Conservation (phyloP, 1,140 invertebrate genomes). For the Apis dorsata region DNA sequence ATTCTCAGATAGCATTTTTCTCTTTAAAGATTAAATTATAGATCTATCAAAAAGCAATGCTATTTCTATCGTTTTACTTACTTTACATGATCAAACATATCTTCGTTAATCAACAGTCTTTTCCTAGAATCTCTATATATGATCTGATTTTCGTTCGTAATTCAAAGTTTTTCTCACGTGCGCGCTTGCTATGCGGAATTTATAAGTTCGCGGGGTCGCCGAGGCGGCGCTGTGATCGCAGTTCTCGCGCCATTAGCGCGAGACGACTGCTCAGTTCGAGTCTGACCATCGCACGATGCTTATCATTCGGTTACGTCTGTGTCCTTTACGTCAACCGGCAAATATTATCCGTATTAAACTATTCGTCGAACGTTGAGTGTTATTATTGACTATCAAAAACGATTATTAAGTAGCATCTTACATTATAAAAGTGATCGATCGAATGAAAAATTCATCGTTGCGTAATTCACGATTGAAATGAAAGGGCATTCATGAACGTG, state of each 20-base stretch:
- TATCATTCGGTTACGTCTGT: not conserved
- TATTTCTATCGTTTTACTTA: not conserved
- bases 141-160: constrained; percentile 36
- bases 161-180: constrained; percentile 46
- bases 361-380: constrained; percentile 10
- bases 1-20: not conserved
- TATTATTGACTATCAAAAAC: not conserved
- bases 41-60: not conserved
- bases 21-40: not conserved
- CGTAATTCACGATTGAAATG: not conserved
- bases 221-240: constrained; percentile 33
- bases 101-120: not conserved
- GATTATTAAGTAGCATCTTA: no score
- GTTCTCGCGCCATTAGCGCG: constrained; percentile 18
- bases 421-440: no score
- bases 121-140: constrained; percentile 24
- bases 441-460: not conserved
- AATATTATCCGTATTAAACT: constrained; percentile 21
- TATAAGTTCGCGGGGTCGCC: constrained; percentile 39
- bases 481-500: not conserved
- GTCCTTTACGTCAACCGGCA: constrained; percentile 2
- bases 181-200: constrained; percentile 33
- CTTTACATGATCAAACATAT: not conserved
- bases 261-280: constrained; percentile 36
- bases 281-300: constrained; percentile 38